Conservation (phyloP, 37 sponge, comb jelly and placozoan species). For the Halisarca cf. caerulea region DNA sequence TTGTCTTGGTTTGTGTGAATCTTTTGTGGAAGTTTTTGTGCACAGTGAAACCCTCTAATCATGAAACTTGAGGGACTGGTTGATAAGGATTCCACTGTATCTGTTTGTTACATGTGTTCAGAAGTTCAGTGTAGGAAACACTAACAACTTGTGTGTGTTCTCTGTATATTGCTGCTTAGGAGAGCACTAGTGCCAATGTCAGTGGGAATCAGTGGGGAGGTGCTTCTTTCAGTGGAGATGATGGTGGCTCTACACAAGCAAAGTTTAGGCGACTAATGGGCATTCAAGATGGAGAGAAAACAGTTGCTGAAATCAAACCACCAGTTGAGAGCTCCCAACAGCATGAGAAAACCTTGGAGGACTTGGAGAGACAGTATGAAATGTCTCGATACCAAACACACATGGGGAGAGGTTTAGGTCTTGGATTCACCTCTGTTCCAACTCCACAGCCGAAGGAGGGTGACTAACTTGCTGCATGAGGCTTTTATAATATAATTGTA, state of each 20-base stretch:
- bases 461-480: no score
- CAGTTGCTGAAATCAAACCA: not conserved
- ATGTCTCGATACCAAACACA: slow-evolving; percentile 70
- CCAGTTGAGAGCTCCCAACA: not conserved
- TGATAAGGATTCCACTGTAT: no score
- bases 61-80: no score
- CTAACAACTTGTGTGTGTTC: not conserved
- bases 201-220: slow-evolving; percentile 7
- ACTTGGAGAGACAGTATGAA: slow-evolving; percentile 71
- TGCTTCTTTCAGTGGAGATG: slow-evolving; percentile 37
- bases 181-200: not conserved
- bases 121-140: no score
- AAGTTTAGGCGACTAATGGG: slow-evolving; percentile 79
- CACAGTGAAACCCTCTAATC: no score
- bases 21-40: no score
- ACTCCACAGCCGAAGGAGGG: not conserved
- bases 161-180: not conserved
- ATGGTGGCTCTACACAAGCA: slow-evolving; percentile 28
- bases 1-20: not conserved
- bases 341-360: slow-evolving; percentile 11
- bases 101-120: no score
- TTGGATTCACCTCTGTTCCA: slow-evolving; percentile 33
- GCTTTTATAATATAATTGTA: no score
- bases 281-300: slow-evolving; percentile 16
- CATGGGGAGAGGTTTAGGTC: slow-evolving; percentile 59